Percentiles rank a stretch among this genome's conserved stretches.
Conservation (phyloP, 2,888 invertebrate genomes). For the Macaria liturata region DNA sequence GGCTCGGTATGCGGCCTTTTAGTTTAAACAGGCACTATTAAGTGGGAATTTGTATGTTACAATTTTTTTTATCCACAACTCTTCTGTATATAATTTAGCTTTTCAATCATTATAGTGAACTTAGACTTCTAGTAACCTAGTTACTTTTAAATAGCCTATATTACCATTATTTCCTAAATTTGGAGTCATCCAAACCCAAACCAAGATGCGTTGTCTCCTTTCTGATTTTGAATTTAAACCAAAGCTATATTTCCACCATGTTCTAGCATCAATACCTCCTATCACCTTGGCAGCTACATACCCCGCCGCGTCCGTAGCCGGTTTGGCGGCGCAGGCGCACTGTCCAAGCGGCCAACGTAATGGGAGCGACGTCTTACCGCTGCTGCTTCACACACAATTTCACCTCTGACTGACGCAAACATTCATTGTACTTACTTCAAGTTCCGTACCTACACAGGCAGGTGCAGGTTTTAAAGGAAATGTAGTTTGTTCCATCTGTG, state of each 20-base stretch:
- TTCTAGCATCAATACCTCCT: neutral
- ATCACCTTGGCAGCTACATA: conserved; percentile 48
- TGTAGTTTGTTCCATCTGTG: neutral
- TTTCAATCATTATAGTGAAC: too few relatives aligned
- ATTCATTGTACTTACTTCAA: conserved; percentile 73
- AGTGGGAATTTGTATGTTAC: too few relatives aligned
- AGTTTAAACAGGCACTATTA: neutral
- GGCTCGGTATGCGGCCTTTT: conserved; percentile 17
- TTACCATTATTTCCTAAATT: too few relatives aligned
- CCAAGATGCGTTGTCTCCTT: too few relatives aligned
- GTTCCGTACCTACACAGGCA: conserved; percentile 44
- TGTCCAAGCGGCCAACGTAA: conserved; percentile 69
- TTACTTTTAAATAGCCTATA: too few relatives aligned
- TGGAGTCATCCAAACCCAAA: too few relatives aligned
- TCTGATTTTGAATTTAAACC: too few relatives aligned
- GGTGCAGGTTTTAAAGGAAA: conserved; percentile 49
- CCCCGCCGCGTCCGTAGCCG: conserved; percentile 60
- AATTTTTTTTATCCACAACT: too few relatives aligned
- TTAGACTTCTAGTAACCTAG: too few relatives aligned
- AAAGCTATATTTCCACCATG: too few relatives aligned
- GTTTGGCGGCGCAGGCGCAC: conserved; percentile 65
- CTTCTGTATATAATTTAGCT: too few relatives aligned
- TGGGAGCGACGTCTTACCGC: conserved; percentile 81
- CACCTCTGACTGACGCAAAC: conserved; percentile 82
- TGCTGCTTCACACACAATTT: conserved; percentile 83